Base-by-base conservation (phyloP, 2,888 invertebrate genomes). In the Agrochola lota region DNA sequence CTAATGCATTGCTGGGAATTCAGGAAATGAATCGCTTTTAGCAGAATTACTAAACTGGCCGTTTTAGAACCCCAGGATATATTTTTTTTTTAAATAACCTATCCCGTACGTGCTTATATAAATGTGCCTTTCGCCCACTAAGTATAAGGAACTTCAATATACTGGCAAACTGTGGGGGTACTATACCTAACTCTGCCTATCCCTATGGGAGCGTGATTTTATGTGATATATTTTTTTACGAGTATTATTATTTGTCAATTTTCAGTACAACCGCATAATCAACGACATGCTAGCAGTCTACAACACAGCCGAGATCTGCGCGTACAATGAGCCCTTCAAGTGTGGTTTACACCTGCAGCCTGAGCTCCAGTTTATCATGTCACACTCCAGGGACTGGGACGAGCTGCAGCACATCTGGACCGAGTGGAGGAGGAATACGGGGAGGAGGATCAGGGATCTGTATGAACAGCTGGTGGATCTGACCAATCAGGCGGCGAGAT, bases 251-350 rank as follows among this genome's bases (percentile, higher is more conserved):
- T 20, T 59, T 59, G 9, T 57, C 1, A 3, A 40, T 68, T 86
- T 96, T 55, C 97, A 98, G 99, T 99, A 98, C 94, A 99, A 99
- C 94, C 97, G 98, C 68, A 95, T 99, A 60, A 98, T 99, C 87
- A 99, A 98, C 91, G 98, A 99, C 92, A 99, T 99, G 99, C 96
- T 98, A 26, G 98, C 98, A 0, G 98, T 98, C 0, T 99, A 98
- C 95, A 98, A 99, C 91, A 98, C 97, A 0, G 99, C 99, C 0
- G 98, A 98, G 74, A 97, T 99, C 80, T 99, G 99, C 91, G 98
- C 98, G 0, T 98, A 98, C 95, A 98, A 98, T 91, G 98, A 98
- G 91, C 98, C 98, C 0, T 98, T 98, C 93, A 97, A 98, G 84
- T 99, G 99, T 85, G 98, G 98, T 1, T 95, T 99, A 0, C 97